Percentiles rank a stretch among this genome's conserved stretches.
These are phyloP conservation scores for Chaetura pelagica DNA, from an alignment of 2,113 vertebrate species.

Conservation along the genomic window DNA sequence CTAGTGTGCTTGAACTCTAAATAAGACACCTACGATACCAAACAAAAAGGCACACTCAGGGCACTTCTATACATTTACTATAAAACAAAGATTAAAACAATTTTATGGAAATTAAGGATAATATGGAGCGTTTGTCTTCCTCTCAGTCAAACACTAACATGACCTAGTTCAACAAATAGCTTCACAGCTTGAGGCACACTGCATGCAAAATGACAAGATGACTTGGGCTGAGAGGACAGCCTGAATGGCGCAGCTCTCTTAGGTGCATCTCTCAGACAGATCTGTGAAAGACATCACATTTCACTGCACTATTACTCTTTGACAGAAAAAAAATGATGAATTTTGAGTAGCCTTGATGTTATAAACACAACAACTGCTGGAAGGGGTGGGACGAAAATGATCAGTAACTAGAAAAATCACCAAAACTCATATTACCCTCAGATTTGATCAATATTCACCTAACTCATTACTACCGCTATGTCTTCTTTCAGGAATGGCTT, in stretches of 20 bases:
- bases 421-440: neutral
- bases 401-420: neutral
- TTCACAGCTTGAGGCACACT: slow-evolving; percentile 64
- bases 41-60: slow-evolving; percentile 64
- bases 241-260: neutral
- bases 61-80: slow-evolving; percentile 73
- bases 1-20: slow-evolving; percentile 55
- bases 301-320: neutral
- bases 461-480: neutral
- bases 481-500: neutral
- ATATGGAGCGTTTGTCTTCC: slow-evolving; percentile 78
- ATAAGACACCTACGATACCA: slow-evolving; percentile 69
- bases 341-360: neutral
- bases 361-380: neutral
- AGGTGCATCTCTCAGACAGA: neutral
- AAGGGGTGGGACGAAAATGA: neutral
- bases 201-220: slow-evolving; percentile 28
- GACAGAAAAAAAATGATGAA: neutral
- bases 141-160: slow-evolving; percentile 70
- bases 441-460: neutral
- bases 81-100: slow-evolving; percentile 81
- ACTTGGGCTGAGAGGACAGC: slow-evolving; percentile 18
- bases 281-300: neutral
- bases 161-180: slow-evolving; percentile 67
- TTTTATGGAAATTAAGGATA: slow-evolving; percentile 82